Base-by-base conservation (phyloP, 1,140 invertebrate species). In the Drosophila quadrilineata region DNA sequence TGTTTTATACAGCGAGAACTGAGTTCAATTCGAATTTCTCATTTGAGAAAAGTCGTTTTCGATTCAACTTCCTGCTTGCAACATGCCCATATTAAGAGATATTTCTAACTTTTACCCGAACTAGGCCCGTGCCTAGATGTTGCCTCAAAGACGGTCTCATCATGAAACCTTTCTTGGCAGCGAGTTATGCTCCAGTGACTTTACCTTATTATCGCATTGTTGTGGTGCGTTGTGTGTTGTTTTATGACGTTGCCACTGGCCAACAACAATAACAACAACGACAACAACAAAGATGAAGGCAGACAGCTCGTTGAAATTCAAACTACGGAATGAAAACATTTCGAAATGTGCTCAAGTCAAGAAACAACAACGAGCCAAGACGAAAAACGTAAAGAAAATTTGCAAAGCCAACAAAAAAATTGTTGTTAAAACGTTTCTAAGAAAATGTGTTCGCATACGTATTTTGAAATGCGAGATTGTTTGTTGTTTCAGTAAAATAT, bases 381-480 rank as follows among this genome's bases (percentile, higher is more conserved):
- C 5, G 29, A 0, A 28, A 53, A 33, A 35, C 24, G 10, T 8
- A 50, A n/a, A 41, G 21, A 19, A 28, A 65, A 67, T 52, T 46
- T 31, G 57, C 64, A 60, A 31, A 60, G 57, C 38, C 64, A 31
- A 40, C n/a, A n/a, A 22, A 46, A 46, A 43, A 50, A 38, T 56
- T 53, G 12, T 46, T 22, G 40, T 28, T 40, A 29, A 75, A 26
- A 46, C 52, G 66, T 49, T 76, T 76, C 74, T 50, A 35, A 54
- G 63, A 69, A 77, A 73, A 76, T 48, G n/a, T n/a, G n/a, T 48
- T 12, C 57, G 24, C 46, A 19, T 31, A 24, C 33, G 6, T 52
- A 24, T 63, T 72, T 67, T 74, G 67, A 71, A 76, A 71, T 28
- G 54, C 10, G 19, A 60, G 73, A 35, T 65, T 65, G 8, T 50